A percentile compares a stretch with the other conserved stretches of the same genome.
Conservation (phyloP, 2,797 vertebrate genomes). For the Nothura maculosa region DNA sequence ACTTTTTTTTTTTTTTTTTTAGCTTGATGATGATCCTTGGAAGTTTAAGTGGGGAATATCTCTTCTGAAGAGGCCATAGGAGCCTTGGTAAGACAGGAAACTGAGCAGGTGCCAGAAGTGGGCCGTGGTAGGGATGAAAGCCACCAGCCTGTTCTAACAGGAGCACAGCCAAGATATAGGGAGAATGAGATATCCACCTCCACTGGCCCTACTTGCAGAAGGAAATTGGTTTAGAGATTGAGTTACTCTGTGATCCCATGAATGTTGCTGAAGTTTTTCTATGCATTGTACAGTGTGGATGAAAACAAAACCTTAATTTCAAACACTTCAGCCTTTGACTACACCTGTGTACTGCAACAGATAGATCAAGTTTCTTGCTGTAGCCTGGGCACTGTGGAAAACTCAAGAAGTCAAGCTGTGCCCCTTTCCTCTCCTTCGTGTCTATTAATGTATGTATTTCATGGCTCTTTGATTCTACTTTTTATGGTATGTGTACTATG, state of each 20-base stretch:
- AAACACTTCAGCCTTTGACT: too few relatives aligned
- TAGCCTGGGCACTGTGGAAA: too few relatives aligned
- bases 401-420: not conserved
- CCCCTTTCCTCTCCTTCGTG: not conserved
- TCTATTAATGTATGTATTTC: not conserved
- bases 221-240: not conserved
- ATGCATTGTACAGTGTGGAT: not conserved
- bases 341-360: not conserved
- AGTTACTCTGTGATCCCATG: not conserved
- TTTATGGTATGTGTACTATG: accelerated
- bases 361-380: not conserved
- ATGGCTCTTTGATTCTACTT: not conserved
- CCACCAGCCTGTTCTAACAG: not conserved
- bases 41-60: not conserved
- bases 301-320: not conserved
- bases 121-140: not conserved
- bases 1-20: too few relatives aligned
- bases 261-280: not conserved
- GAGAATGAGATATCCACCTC: not conserved
- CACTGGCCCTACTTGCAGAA: not conserved
- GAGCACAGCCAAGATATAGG: not conserved
- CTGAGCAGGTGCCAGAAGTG: not conserved
- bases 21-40: too few relatives aligned
- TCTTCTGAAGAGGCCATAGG: accelerated
- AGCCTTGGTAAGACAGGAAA: not conserved